These are phyloP conservation scores for Lamprologus sp. DNA, from an alignment of 2,113 vertebrate species.

Conservation along the genomic window DNA sequence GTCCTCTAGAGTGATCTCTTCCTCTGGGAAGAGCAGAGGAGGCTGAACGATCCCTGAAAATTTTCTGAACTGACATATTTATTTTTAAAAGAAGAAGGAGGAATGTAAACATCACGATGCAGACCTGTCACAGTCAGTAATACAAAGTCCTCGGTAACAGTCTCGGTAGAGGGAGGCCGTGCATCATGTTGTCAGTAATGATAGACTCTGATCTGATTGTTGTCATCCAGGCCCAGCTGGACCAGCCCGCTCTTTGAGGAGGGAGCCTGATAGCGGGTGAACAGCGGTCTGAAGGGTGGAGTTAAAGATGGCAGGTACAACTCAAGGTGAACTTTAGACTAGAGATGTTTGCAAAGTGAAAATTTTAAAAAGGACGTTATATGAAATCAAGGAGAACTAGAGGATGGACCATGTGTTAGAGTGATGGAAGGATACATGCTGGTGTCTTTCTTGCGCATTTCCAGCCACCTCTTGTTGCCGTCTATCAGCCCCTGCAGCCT, in stretches of 20 bases:
- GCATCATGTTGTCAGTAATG: conserved; percentile 62
- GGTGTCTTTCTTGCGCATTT: conserved; percentile 75
- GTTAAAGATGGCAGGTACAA: conserved; percentile 59
- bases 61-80: not conserved
- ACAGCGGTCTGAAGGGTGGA: conserved; percentile 68
- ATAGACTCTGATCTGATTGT: conserved; percentile 80
- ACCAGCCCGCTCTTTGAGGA: conserved; percentile 56
- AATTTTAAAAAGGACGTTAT: not conserved
- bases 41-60: not conserved
- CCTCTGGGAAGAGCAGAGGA: not conserved
- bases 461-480: conserved; percentile 83
- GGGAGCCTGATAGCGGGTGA: conserved; percentile 48
- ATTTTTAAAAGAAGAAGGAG: not conserved
- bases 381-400: not conserved
- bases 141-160: not conserved
- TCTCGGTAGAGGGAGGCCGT: not conserved
- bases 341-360: not conserved
- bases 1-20: not conserved
- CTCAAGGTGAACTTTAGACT: not conserved
- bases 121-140: not conserved
- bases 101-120: not conserved
- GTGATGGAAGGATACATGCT: conserved; percentile 82
- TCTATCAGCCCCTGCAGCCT: conserved; percentile 77
- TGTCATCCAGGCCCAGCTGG: conserved; percentile 84
- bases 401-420: not conserved